Conservation (phyloP, 2,113 vertebrate genomes). For the Odobenus rosmarus region DNA sequence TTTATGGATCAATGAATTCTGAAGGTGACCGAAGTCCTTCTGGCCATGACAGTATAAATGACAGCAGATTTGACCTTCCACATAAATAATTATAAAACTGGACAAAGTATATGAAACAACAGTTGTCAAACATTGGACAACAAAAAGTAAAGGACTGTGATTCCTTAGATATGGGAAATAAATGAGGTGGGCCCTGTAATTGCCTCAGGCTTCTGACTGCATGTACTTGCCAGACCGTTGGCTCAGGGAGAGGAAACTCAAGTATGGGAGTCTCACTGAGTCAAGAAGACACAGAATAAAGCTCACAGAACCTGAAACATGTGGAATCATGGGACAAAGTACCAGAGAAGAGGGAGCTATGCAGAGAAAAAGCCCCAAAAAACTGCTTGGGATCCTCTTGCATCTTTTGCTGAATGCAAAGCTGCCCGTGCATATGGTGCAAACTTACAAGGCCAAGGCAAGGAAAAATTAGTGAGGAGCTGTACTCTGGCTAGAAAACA, state of each 20-base stretch:
- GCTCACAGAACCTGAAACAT: background rate
- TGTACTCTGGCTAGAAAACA: background rate
- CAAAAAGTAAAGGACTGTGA: background rate
- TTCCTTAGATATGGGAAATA: background rate
- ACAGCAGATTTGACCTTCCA: background rate
- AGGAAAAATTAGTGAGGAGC: background rate
- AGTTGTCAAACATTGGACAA: constrained; percentile 9
- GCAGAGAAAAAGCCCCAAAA: background rate
- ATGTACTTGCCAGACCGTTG: background rate
- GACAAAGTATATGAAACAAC: constrained; percentile 5
- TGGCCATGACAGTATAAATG: background rate
- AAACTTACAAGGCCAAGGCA: background rate
- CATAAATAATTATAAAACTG: constrained; percentile 24
- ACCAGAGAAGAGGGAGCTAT: background rate
- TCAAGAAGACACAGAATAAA: background rate
- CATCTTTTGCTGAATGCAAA: background rate
- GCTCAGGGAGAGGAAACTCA: background rate
- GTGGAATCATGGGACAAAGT: background rate
- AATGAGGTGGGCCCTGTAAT: background rate
- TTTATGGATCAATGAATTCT: background rate
- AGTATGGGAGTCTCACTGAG: background rate
- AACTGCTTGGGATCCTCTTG: background rate
- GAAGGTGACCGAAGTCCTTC: background rate
- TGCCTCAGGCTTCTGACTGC: background rate
- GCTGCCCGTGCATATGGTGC: background rate